A percentile compares a stretch with the other conserved stretches of the same genome.
These are phyloP conservation scores for Gobiocypris rarus DNA, from an alignment of 2,113 vertebrate species.

Conservation along the genomic window DNA sequence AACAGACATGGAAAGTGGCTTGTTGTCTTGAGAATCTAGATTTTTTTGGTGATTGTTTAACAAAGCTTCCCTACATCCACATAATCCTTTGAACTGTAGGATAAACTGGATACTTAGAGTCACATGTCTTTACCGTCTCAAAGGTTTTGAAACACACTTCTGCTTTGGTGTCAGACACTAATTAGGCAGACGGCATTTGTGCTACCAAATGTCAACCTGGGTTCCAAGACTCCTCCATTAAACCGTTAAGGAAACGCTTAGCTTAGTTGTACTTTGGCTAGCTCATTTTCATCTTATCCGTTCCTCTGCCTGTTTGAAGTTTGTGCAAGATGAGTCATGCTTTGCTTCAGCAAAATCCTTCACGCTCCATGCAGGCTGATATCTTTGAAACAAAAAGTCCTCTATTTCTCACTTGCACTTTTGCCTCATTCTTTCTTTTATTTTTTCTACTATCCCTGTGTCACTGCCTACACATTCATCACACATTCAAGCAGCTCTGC, in stretches of 20 bases:
- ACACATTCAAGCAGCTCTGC: constrained; percentile 62
- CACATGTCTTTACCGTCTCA: constrained; percentile 11
- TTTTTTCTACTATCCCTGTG: constrained; percentile 40
- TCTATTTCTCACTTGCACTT: constrained; percentile 2
- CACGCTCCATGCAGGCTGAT: constrained; percentile 24
- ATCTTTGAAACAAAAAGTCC: constrained; percentile 11
- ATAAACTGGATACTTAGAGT: constrained; percentile 23
- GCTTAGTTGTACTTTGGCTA: background rate
- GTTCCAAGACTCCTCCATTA: background rate
- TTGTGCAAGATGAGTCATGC: constrained; percentile 29
- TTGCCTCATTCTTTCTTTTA: constrained; percentile 26
- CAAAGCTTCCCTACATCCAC: constrained; percentile 18
- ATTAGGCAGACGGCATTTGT: constrained; percentile 18
- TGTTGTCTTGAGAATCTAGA: background rate
- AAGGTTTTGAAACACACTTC: constrained; percentile 8
- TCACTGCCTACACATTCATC: constrained; percentile 26
- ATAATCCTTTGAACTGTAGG: constrained; percentile 22
- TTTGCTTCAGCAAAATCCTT: constrained; percentile 20
- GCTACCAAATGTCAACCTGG: constrained; percentile 34
- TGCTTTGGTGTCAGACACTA: constrained; percentile 28
- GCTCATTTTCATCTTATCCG: background rate
- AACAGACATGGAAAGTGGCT: background rate
- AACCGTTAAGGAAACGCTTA: constrained; percentile 7
- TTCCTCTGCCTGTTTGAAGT: constrained; percentile 28
- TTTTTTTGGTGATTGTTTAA: background rate